A percentile compares a stretch with the other conserved stretches of the same genome.
Conservation (phyloP, 1,140 invertebrate species). For the Parasteatoda tepidariorum region DNA sequence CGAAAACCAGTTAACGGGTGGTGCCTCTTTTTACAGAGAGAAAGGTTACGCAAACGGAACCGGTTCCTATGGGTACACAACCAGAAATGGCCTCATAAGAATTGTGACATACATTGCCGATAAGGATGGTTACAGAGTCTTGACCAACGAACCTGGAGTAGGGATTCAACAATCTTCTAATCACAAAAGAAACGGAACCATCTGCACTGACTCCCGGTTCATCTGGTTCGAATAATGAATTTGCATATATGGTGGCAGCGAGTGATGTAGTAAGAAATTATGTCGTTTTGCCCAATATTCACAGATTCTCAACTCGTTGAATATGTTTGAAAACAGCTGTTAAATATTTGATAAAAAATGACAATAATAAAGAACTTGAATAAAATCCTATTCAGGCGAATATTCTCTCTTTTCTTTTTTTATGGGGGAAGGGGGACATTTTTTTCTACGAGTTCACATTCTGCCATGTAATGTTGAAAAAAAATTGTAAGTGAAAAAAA, state of each 20-base stretch:
- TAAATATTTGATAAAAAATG: not conserved
- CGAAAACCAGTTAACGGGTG: slow-evolving; percentile 57
- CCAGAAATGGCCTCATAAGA: slow-evolving; percentile 50
- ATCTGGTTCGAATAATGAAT: not conserved
- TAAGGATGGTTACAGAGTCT: slow-evolving; percentile 48
- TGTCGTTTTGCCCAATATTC: not conserved
- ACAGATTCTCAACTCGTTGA: not conserved
- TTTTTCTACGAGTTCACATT: no score
- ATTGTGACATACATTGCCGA: slow-evolving; percentile 62
- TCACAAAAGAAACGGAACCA: slow-evolving; percentile 47
- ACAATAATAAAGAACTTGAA: not conserved
- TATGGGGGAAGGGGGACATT: no score
- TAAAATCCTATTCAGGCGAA: not conserved
- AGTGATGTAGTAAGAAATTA: slow-evolving; percentile 30
- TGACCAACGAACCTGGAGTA: slow-evolving; percentile 60
- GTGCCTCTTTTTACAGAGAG: slow-evolving; percentile 49
- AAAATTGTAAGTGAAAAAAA: no score
- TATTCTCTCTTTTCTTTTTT: no score
- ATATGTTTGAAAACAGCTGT: not conserved
- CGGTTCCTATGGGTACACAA: slow-evolving; percentile 60
- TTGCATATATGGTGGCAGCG: not conserved
- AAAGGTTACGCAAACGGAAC: slow-evolving; percentile 41
- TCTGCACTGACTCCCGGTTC: slow-evolving; percentile 24
- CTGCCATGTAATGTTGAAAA: no score
- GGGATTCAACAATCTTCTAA: slow-evolving; percentile 3